Evolutionary conservation across 2,797 vertebrate genomes (phyloP).

Genomic region (Remorina albescens): DNA sequence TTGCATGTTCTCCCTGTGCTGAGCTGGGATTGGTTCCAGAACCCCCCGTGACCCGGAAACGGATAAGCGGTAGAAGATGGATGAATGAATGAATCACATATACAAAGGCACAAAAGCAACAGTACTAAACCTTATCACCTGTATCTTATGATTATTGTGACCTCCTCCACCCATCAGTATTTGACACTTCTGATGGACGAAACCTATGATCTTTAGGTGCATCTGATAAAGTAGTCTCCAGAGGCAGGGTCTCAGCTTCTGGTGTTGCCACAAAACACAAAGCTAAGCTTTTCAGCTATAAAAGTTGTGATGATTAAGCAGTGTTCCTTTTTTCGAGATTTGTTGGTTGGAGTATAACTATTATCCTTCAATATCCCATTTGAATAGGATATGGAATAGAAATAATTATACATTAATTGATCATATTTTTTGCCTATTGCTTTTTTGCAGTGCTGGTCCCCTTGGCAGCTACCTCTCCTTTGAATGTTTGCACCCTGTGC

Average conservation of each 20-base stretch:
- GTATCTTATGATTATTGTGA: neutral
- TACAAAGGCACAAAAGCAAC: constrained; percentile 28
- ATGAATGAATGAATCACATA: no score
- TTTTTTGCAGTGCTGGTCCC: no score
- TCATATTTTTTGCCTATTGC: no score
- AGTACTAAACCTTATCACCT: neutral
- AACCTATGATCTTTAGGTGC: neutral
- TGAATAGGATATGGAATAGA: no score
- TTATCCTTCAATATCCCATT: neutral
- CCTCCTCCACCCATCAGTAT: neutral
- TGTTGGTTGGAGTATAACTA: neutral
- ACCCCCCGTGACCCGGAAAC: no score
- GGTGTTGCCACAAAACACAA: neutral
- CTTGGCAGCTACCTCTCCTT: no score
- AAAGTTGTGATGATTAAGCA: neutral
- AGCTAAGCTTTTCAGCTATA: neutral
- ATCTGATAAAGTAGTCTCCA: neutral
- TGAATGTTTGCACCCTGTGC: neutral
- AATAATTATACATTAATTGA: no score
- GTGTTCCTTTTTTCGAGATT: neutral
- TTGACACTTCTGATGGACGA: neutral
- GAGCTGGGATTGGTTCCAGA: no score
- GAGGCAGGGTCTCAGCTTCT: constrained; percentile 3
- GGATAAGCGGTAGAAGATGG: no score
- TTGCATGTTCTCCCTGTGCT: no score